phyloP scores from a whole-genome alignment of 64 coral and sea anemone species.

The Pachyseris speciosa region DNA sequence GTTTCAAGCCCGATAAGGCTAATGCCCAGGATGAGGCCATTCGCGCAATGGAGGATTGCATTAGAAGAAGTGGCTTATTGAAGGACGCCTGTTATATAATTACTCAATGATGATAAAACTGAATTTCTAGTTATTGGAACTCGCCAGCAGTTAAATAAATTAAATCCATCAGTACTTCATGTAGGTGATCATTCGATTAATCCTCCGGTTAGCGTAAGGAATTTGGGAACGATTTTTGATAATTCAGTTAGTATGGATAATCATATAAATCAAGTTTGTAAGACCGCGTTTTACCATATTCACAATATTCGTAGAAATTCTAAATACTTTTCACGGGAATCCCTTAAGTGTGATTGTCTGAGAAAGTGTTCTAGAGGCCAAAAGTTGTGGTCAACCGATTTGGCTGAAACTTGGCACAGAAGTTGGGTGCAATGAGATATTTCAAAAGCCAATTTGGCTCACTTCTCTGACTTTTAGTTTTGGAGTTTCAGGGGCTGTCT shows the following conservation, averaged over 20 bases:
- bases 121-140: slow-evolving; percentile 26
- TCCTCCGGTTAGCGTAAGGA: slow-evolving; percentile 15
- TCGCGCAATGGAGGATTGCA: slow-evolving; percentile 63
- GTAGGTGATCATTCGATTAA: neutral
- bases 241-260: slow-evolving; percentile 11
- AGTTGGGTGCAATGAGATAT: too few species aligned
- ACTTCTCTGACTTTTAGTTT: too few species aligned
- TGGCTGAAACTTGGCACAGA: too few species aligned
- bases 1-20: slow-evolving; percentile 62
- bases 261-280: slow-evolving; percentile 59
- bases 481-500: too few species aligned
- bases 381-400: too few species aligned
- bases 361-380: too few species aligned
- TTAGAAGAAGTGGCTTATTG: slow-evolving; percentile 53
- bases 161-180: slow-evolving; percentile 26
- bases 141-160: slow-evolving; percentile 45
- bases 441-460: too few species aligned
- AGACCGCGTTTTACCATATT: slow-evolving; percentile 58
- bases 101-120: slow-evolving; percentile 41
- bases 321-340: too few species aligned
- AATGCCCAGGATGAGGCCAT: slow-evolving; percentile 47
- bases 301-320: slow-evolving; percentile 52
- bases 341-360: too few species aligned
- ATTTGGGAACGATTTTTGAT: slow-evolving; percentile 11
- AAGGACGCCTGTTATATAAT: slow-evolving; percentile 46